These are phyloP conservation scores for Sorex maritimensis DNA, from an alignment of 2,797 vertebrate species.

Conservation along the genomic window DNA sequence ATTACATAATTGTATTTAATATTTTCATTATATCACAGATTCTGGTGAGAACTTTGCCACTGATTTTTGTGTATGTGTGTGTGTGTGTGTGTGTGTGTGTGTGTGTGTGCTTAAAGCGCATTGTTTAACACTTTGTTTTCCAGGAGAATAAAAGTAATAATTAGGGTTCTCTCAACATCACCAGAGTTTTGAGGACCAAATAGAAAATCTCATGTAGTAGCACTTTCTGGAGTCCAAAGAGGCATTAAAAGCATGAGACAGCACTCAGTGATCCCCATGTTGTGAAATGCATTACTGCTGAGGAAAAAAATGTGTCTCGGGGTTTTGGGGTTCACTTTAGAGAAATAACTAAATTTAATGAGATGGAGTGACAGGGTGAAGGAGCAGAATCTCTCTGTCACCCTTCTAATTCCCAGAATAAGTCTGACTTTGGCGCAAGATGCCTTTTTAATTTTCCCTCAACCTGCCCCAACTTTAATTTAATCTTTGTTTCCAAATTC, in stretches of 20 bases:
- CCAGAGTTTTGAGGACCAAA: conserved; percentile 27
- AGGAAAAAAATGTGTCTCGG: background rate
- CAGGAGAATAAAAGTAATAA: conserved; percentile 19
- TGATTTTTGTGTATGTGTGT: background rate
- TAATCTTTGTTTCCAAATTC: no score
- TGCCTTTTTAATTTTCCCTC: background rate
- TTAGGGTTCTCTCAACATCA: background rate
- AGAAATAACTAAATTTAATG: background rate
- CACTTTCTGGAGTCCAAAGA: conserved; percentile 35
- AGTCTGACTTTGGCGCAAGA: background rate
- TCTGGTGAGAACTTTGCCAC: background rate
- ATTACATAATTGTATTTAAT: no score
- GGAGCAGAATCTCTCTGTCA: background rate
- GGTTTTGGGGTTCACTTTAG: background rate
- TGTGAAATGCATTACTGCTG: background rate
- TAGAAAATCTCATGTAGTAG: background rate
- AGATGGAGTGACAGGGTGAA: background rate
- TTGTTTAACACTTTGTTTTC: conserved; percentile 7
- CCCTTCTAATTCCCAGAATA: conserved; percentile 14
- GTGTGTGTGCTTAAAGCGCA: background rate
- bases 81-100: background rate
- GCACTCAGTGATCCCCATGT: background rate
- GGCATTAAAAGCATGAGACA: background rate
- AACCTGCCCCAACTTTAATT: no score
- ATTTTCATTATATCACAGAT: background rate